A percentile compares a stretch with the other conserved stretches of the same genome.
Evolutionary conservation across 2,888 invertebrate genomes (phyloP).

Genomic region (Desoria tigrina): DNA sequence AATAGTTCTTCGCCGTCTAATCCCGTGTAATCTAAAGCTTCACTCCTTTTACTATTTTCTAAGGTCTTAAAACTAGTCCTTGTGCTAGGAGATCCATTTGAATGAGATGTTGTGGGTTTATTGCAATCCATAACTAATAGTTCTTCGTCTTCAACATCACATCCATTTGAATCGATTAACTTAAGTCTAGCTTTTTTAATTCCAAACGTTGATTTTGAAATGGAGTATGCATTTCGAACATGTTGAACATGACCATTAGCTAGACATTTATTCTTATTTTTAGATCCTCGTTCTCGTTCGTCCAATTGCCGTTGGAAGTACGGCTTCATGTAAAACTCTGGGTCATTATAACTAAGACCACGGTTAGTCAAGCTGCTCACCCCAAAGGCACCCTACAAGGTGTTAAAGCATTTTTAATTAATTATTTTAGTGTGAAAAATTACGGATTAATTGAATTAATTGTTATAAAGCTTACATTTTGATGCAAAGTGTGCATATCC

Average conservation of each 20-base stretch:
- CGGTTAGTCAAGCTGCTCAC: conserved; percentile 39
- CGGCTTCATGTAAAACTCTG: conserved; percentile 19
- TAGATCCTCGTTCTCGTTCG: conserved; percentile 14
- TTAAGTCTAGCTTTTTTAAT: neutral
- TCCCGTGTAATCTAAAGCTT: neutral
- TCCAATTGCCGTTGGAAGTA: conserved; percentile 28
- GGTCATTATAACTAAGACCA: conserved; percentile 27
- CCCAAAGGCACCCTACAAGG: conserved; percentile 45
- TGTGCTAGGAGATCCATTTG: neutral
- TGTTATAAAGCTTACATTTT: conserved; percentile 51
- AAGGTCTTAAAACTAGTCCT: neutral
- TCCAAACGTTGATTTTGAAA: neutral
- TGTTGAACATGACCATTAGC: neutral
- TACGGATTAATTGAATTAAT: too few species aligned
- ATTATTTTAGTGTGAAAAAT: too few species aligned
- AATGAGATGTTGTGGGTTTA: neutral
- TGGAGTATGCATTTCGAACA: too few species aligned
- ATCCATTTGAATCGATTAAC: neutral
- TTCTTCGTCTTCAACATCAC: too few species aligned
- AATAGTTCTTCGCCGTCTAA: neutral
- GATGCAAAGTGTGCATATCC: conserved; percentile 47
- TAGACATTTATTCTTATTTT: neutral
- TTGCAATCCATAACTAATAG: too few species aligned
- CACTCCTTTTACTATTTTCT: neutral
- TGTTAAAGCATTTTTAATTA: neutral